These are phyloP conservation scores for Hucho hucho DNA, from an alignment of 2,113 vertebrate species.

Conservation along the genomic window DNA sequence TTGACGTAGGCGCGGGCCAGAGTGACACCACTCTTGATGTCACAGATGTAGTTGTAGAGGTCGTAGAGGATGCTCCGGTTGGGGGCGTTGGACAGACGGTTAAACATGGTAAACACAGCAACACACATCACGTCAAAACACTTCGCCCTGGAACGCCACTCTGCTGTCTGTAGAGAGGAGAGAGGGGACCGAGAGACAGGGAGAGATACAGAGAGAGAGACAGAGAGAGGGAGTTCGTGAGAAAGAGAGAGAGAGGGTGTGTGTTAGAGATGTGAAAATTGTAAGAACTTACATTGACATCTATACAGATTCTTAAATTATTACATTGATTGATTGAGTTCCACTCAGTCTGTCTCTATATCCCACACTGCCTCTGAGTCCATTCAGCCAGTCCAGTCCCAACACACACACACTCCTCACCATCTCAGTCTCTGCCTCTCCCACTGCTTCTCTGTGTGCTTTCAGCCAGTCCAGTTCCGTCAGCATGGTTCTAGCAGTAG, in stretches of 20 bases:
- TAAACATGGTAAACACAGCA: conserved; percentile 94
- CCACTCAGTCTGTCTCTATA: conserved; percentile 56
- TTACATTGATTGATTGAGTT: too few species aligned
- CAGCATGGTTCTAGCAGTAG: conserved; percentile 87
- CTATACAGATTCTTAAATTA: too few species aligned
- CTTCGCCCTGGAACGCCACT: conserved; percentile 85
- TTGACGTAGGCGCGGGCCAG: conserved; percentile 94
- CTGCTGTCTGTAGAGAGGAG: conserved; percentile 73
- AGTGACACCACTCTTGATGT: conserved; percentile 97
- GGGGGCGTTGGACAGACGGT: conserved; percentile 92
- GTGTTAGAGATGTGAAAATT: neutral
- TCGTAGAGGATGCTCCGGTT: conserved; percentile 96
- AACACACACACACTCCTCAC: conserved; percentile 63
- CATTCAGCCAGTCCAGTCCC: conserved; percentile 93
- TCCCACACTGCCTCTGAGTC: conserved; percentile 80
- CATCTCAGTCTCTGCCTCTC: conserved; percentile 73
- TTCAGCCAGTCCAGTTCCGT: conserved; percentile 94
- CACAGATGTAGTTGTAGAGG: conserved; percentile 98
- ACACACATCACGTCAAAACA: conserved; percentile 93
- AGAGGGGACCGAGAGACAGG: neutral
- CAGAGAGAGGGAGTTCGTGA: neutral
- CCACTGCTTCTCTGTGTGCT: conserved; percentile 80
- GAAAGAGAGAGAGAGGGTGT: neutral
- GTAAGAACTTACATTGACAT: too few species aligned
- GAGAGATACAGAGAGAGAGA: neutral